Percentiles rank a stretch among this genome's conserved stretches.
Conservation (phyloP, 1,140 invertebrate species). For the Cherax quadricarinatus region DNA sequence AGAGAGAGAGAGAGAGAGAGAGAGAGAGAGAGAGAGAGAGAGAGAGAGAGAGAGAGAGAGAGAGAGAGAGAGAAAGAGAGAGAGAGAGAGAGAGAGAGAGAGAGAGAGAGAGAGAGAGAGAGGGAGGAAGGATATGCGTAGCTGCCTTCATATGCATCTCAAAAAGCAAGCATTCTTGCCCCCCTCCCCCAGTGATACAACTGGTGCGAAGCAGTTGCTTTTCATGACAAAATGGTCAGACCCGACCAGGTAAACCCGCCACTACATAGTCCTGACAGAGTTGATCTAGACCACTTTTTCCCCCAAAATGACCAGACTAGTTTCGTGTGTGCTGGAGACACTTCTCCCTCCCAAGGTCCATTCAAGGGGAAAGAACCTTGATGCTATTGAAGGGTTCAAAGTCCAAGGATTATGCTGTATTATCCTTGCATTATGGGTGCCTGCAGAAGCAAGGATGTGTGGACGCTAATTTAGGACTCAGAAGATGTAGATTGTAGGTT, state of each 20-base stretch:
- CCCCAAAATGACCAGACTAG: too few relatives aligned
- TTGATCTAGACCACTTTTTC: too few relatives aligned
- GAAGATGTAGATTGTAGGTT: too few relatives aligned
- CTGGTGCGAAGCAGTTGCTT: slow-evolving; percentile 14
- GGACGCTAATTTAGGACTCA: too few relatives aligned
- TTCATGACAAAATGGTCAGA: background rate
- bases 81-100: background rate
- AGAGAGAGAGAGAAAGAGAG: background rate
- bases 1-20: background rate
- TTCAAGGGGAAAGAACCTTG: too few relatives aligned
- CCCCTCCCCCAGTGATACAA: background rate
- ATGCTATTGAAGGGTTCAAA: too few relatives aligned
- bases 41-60: background rate
- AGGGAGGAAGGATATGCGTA: background rate
- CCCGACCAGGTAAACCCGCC: background rate
- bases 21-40: background rate
- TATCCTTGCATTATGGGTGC: too few relatives aligned
- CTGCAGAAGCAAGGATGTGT: too few relatives aligned
- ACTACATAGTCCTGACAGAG: background rate
- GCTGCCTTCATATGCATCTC: slow-evolving; percentile 23
- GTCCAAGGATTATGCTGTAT: too few relatives aligned
- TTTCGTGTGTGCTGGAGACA: too few relatives aligned
- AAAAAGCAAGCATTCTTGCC: slow-evolving; percentile 3
- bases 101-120: background rate
- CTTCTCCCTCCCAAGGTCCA: too few relatives aligned